Evolutionary conservation across 92 coral and sea anemone genomes (phyloP), one percentile per base, ranked within the genome.

Genomic region (Virgularia gustaviana): DNA sequence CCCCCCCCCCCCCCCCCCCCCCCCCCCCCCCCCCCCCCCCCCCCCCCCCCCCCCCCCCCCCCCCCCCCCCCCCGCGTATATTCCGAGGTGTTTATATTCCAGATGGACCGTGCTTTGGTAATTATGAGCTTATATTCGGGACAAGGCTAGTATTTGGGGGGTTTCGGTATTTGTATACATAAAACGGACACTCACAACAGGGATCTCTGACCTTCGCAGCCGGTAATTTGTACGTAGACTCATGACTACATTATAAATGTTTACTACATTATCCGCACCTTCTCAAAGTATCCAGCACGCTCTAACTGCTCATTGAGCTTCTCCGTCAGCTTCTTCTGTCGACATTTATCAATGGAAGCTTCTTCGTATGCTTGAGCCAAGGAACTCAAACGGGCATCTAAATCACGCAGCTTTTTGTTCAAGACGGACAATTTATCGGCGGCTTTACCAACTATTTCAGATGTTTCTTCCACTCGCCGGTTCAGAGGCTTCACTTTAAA

Each of bases 251-350:
- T 7, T 15, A 15, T 39, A 39, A 15, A 39, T 7, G 45, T 7
- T 39, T 39, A 2, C 36, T 13, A 70, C 43, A 20, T 23, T 71
- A 5, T 11, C 63, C 78, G 36, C 28, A 92, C 98, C 92, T 89
- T 74, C 79, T 92, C 98, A 76, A 89, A 92, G 67, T 92, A 88
- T 2, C 96, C 96, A 18, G 98, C 98, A 67, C 90, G 98, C 9
- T 86, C 86, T 9, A 92, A 83, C 73, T 92, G 96, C 22, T 84
- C 65, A 76, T 89, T 88, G 30, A 92, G 83, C 29, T 88, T 87
- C 77, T 92, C 86, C n/a, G 96, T 87, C 11, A 92, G 78, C 60
- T 92, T 88, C 41, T 41, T 75, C 83, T 92, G 98, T 27, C 96
- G 87, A 57, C 98, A 92, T 71, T 89, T 92, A 63, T 92, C 98